These are phyloP conservation scores for Drosophila azteca DNA, from an alignment of 1,140 invertebrate genomes.

Conservation along the genomic window DNA sequence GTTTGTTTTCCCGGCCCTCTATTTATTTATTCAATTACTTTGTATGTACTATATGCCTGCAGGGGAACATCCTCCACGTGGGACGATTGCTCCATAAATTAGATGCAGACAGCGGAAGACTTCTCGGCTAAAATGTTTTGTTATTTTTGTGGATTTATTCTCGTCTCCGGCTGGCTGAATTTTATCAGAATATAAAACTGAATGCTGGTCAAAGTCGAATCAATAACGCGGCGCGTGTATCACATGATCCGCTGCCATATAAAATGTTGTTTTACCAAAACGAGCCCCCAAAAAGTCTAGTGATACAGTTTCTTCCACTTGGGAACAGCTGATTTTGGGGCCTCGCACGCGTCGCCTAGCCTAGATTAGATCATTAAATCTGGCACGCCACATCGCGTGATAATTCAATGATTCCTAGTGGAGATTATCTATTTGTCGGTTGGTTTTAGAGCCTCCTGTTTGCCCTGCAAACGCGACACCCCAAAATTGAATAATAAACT, in stretches of 20 bases:
- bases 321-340: slow-evolving; percentile 44
- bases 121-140: slow-evolving; percentile 14
- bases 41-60: slow-evolving; percentile 21
- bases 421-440: slow-evolving; percentile 39
- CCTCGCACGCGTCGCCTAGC: slow-evolving; percentile 11
- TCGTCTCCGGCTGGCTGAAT: slow-evolving; percentile 23
- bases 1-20: slow-evolving; percentile 26
- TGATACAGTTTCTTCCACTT: slow-evolving; percentile 16
- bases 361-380: not conserved
- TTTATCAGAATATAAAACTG: slow-evolving; percentile 67
- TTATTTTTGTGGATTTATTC: slow-evolving; percentile 13
- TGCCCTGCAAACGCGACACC: slow-evolving; percentile 14
- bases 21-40: slow-evolving; percentile 52
- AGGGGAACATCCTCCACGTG: slow-evolving; percentile 53
- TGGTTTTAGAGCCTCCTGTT: slow-evolving; percentile 34
- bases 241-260: slow-evolving; percentile 59
- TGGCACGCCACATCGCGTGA: slow-evolving; percentile 56
- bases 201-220: slow-evolving; percentile 66
- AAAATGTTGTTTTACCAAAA: slow-evolving; percentile 34
- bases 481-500: slow-evolving; percentile 35
- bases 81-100: slow-evolving; percentile 56
- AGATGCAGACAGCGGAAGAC: slow-evolving; percentile 19
- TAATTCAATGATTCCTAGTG: slow-evolving; percentile 52
- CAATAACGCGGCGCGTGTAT: slow-evolving; percentile 57
- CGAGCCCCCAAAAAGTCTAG: slow-evolving; percentile 50